Base-by-base conservation (phyloP, 2,888 invertebrate species). In the Hanleya hanleyi region DNA sequence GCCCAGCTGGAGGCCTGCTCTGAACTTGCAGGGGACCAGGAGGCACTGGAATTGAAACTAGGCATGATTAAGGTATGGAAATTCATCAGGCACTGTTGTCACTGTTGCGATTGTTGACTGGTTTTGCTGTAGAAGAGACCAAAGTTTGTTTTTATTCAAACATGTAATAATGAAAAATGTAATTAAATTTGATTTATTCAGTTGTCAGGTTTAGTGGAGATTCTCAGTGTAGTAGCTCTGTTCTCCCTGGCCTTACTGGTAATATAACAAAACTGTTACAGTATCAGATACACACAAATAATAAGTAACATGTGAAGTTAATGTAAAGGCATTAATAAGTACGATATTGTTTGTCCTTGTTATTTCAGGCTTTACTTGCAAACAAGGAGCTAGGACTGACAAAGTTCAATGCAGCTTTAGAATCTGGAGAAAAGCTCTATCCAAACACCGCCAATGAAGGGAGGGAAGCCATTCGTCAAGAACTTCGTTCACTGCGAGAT, bases 361-460 rank as follows among this genome's bases (percentile, higher is more conserved):
- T n/a, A n/a, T n/a, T n/a, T n/a, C n/a, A 57, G 86, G 81, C 81
- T 22, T 74, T 87, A n/a, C 74, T 81, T 29, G 77, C 75, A 6
- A 79, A 76, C 36, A 84, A 86, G 67, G 87, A 87, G 32, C 75
- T 83, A 49, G 88, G 89, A 36, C 79, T 83, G 49, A 93, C 94
- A 0, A 93, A 93, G 47, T 96, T 97, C 87, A 97, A 97, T 89
- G 94, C 94, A 62, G 93, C 97, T 5, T 93, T 97, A 15, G 96
- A 96, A 84, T 93, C 95, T 38, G 97, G 97, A 1, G 98, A 98
- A 91, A 96, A 96, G 89, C 91, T 98, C 0, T 98, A 97, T 86
- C 94, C 95, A 0, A 97, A 97, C 85, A 98, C 98, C 0, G 96
- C 97, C 66, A 97, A 97, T 0, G 97, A 98, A 86, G 98, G 98